Percentiles rank a stretch among this genome's conserved stretches.
These are phyloP conservation scores for Zophobas morio DNA, from an alignment of 1,140 invertebrate species.

Conservation along the genomic window DNA sequence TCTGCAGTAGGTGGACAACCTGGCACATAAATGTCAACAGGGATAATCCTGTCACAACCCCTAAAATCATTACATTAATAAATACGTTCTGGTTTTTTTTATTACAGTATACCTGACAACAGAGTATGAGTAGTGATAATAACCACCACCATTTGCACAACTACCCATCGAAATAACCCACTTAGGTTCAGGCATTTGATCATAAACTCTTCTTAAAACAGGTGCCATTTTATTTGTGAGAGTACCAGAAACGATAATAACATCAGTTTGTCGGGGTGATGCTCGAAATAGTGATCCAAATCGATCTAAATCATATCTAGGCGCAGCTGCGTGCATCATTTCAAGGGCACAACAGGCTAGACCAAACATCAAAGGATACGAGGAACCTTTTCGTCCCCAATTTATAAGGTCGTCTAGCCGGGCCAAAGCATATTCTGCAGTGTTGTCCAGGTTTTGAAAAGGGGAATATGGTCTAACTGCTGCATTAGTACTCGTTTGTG, in stretches of 20 bases:
- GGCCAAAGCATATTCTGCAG: constrained; percentile 83
- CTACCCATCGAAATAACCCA: constrained; percentile 99
- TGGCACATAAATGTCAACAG: constrained; percentile 98
- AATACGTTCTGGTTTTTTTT: background rate
- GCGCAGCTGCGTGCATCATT: constrained; percentile 98
- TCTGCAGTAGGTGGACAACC: constrained; percentile 98
- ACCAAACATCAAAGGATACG: constrained; percentile 96
- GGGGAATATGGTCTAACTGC: constrained; percentile 76
- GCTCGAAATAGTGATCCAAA: constrained; percentile 75
- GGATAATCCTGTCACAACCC: constrained; percentile 97
- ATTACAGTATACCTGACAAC: constrained; percentile 72
- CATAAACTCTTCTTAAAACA: constrained; percentile 91
- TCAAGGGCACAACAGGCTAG: constrained; percentile 95
- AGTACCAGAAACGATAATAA: constrained; percentile 98
- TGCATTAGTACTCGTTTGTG: background rate
- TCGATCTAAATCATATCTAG: constrained; percentile 93
- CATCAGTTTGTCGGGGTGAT: constrained; percentile 93
- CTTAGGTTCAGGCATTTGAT: constrained; percentile 86
- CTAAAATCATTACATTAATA: constrained; percentile 71
- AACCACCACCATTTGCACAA: constrained; percentile 98
- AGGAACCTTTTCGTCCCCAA: constrained; percentile 88
- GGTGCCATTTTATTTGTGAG: constrained; percentile 99
- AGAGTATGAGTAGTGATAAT: constrained; percentile 93
- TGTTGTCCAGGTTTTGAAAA: constrained; percentile 81
- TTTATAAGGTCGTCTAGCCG: constrained; percentile 92